A percentile compares a stretch with the other conserved stretches of the same genome.
These are phyloP conservation scores for Nyctalus aviator DNA, from an alignment of 2,797 vertebrate species.

Conservation along the genomic window DNA sequence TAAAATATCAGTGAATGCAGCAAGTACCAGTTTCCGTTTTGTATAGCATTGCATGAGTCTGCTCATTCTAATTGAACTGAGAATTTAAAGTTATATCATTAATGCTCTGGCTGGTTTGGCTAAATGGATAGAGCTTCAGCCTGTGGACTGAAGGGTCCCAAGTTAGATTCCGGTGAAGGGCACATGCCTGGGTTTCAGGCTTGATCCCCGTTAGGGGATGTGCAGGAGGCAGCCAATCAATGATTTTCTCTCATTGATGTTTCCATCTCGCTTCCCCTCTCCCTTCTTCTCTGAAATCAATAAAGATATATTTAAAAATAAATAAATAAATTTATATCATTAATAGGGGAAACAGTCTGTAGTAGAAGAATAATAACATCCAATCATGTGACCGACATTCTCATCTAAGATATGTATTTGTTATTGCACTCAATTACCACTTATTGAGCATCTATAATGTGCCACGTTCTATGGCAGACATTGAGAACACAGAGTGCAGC, in stretches of 20 bases:
- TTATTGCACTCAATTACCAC: constrained; percentile 18
- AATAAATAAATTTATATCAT: neutral
- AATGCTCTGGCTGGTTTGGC: neutral
- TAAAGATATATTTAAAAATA: no score
- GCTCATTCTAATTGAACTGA: constrained; percentile 16
- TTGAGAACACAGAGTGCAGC: neutral
- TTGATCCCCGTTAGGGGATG: no score
- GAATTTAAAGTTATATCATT: constrained; percentile 26
- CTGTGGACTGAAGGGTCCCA: no score
- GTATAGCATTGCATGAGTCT: neutral
- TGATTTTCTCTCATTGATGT: no score
- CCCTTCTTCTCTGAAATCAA: no score
- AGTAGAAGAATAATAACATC: neutral
- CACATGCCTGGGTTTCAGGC: no score
- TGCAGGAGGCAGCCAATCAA: no score
- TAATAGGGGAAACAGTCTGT: neutral
- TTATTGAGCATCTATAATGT: neutral
- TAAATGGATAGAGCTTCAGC: no score
- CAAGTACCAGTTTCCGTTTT: neutral
- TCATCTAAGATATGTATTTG: neutral
- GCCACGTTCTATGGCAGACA: neutral
- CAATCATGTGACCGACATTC: constrained; percentile 16
- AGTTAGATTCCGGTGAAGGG: no score
- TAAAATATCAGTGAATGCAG: neutral
- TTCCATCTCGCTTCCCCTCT: no score